Conservation (phyloP, 2,113 vertebrate genomes). For the Noturus placidus region DNA sequence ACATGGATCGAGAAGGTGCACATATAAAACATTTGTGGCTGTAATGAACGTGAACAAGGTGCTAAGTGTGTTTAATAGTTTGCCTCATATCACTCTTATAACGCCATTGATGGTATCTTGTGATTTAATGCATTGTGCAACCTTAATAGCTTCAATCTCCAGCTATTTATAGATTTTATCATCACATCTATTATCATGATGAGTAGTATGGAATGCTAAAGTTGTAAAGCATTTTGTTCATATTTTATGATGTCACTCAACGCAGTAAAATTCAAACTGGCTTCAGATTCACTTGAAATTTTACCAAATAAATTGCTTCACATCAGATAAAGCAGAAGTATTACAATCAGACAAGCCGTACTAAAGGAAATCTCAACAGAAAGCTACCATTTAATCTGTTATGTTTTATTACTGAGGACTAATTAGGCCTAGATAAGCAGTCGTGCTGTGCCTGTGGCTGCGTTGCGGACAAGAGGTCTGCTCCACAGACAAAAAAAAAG, state of each 20-base stretch:
- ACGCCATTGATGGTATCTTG: not conserved
- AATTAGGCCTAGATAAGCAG: slow-evolving; percentile 53
- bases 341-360: not conserved
- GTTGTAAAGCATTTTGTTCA: not conserved
- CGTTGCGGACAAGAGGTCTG: slow-evolving; percentile 40
- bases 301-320: not conserved
- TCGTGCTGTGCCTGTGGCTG: slow-evolving; percentile 31
- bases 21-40: not conserved
- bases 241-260: not conserved
- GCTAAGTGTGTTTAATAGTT: not conserved
- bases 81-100: not conserved
- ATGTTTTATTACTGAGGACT: slow-evolving; percentile 49
- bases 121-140: not conserved
- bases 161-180: not conserved
- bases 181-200: not conserved
- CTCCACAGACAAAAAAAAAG: not conserved
- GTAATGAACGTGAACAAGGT: not conserved
- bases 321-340: not conserved
- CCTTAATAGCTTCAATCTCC: not conserved
- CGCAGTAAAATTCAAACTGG: not conserved
- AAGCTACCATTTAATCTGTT: slow-evolving; percentile 56
- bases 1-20: not conserved
- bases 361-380: slow-evolving; percentile 42
- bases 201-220: not conserved
- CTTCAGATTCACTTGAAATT: not conserved